These are phyloP conservation scores for Oryzias melastigma DNA, from an alignment of 2,113 vertebrate genomes.

Conservation along the genomic window DNA sequence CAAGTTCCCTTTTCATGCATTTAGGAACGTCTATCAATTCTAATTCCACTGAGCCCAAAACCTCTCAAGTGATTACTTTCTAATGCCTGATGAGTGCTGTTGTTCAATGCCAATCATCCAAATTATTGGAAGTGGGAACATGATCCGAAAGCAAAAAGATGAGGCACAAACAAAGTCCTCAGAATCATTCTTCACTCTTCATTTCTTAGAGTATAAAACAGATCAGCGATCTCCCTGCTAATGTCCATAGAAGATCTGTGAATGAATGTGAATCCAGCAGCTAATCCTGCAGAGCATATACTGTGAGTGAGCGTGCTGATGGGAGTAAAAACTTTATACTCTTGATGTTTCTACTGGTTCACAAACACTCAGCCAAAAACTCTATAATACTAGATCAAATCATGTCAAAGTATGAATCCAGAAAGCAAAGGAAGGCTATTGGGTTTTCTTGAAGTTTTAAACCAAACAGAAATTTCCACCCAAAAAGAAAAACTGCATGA, in stretches of 20 bases:
- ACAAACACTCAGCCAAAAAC: background rate
- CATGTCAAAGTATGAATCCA: too few species aligned
- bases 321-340: background rate
- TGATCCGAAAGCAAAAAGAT: conserved; percentile 39
- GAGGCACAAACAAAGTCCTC: background rate
- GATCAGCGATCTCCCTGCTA: background rate
- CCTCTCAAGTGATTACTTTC: conserved; percentile 30
- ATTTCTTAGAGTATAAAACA: background rate
- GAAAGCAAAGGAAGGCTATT: too few species aligned
- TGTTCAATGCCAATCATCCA: conserved; percentile 39
- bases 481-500: too few species aligned
- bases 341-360: background rate
- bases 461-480: too few species aligned
- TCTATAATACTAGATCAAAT: too few species aligned
- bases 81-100: conserved; percentile 25
- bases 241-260: background rate
- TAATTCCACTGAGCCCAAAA: conserved; percentile 25
- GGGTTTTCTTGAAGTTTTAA: too few species aligned
- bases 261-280: background rate
- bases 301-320: background rate
- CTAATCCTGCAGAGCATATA: background rate
- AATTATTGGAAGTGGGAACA: conserved; percentile 20
- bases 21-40: conserved; percentile 36
- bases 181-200: background rate
- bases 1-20: conserved; percentile 45